Evolutionary conservation across 2,888 invertebrate genomes (phyloP).

Genomic region (Eustalomyia histrio): DNA sequence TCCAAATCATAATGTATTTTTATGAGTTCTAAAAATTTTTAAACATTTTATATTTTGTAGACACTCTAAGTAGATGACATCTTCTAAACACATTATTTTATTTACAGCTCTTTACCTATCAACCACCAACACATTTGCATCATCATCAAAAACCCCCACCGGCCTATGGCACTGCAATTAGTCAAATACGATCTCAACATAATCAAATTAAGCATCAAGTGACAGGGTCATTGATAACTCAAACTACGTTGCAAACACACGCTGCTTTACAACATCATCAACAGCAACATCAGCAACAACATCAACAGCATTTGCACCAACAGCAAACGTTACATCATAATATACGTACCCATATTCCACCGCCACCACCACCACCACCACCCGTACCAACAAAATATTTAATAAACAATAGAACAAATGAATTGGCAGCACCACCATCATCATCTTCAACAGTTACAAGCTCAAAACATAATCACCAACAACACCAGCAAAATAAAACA

Average conservation of each 20-base stretch:
- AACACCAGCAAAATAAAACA: slow-evolving; percentile 59
- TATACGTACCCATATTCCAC: slow-evolving; percentile 43
- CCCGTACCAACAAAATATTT: slow-evolving; percentile 33
- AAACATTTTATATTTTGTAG: too few species aligned
- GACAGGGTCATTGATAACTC: slow-evolving; percentile 38
- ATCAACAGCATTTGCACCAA: slow-evolving; percentile 38
- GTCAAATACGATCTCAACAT: slow-evolving; percentile 79
- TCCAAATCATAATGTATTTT: too few species aligned
- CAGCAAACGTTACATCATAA: slow-evolving; percentile 43
- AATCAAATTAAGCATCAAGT: slow-evolving; percentile 74
- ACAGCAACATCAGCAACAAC: slow-evolving; percentile 36
- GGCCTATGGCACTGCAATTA: slow-evolving; percentile 79
- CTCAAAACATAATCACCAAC: slow-evolving; percentile 32
- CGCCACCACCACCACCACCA: slow-evolving; percentile 31
- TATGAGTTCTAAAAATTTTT: too few species aligned
- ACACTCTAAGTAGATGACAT: too few species aligned
- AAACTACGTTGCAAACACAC: slow-evolving; percentile 35
- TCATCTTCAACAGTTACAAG: background rate
- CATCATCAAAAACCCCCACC: slow-evolving; percentile 78
- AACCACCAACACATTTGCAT: slow-evolving; percentile 70
- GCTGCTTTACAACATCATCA: slow-evolving; percentile 39
- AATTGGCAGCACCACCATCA: slow-evolving; percentile 30
- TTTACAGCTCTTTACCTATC: slow-evolving; percentile 75
- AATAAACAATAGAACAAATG: slow-evolving; percentile 18
- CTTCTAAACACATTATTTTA: background rate